Conservation (phyloP, 2,113 vertebrate species). For the Puma concolor region DNA sequence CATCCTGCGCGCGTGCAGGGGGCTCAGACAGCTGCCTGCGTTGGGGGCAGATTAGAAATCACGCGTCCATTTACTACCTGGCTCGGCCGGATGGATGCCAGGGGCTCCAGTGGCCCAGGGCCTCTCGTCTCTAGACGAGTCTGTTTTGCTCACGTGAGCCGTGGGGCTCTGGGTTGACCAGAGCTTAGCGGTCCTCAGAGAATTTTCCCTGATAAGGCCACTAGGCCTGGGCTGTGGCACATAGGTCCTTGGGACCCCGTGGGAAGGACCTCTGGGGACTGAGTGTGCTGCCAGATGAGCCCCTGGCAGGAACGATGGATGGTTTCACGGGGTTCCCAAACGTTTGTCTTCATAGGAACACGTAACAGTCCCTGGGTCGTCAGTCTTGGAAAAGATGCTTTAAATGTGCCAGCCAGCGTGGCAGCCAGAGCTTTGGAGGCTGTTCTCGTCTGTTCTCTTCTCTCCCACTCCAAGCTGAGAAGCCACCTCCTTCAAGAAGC, state of each 20-base stretch:
- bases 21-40: neutral
- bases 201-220: rapidly evolving
- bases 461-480: neutral
- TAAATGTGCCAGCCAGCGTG: rapidly evolving
- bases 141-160: neutral
- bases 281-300: neutral
- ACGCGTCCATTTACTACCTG: neutral
- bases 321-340: neutral
- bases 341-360: neutral
- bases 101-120: neutral
- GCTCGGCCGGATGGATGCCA: neutral
- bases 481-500: neutral
- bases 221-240: too few relatives aligned
- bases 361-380: rapidly evolving
- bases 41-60: neutral
- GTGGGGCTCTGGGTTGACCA: neutral
- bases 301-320: neutral
- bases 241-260: rapidly evolving
- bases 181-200: rapidly evolving
- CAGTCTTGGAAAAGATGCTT: neutral
- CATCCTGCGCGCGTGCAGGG: neutral
- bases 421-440: neutral
- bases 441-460: rapidly evolving
- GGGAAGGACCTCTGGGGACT: neutral
- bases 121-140: neutral